Evolutionary conservation across 2,797 vertebrate genomes (phyloP), one percentile per base, ranked within the genome.

Genomic region (Siniperca obscura): DNA sequence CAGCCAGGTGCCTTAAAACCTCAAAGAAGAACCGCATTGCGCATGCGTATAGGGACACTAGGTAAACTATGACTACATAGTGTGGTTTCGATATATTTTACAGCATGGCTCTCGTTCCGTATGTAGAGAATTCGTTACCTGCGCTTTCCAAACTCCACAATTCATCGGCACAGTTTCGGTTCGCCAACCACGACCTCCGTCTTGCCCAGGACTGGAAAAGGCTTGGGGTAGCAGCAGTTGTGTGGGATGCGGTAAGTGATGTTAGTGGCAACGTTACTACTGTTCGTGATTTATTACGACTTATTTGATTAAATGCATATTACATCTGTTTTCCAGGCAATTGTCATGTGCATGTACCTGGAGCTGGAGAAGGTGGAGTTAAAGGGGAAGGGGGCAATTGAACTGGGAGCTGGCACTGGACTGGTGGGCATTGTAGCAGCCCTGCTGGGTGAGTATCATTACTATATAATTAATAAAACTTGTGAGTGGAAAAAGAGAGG

Each of bases 331-430:
- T 79, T 16, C 1, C 90, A 99, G 98, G 98, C 98, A 0, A 94
- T 99, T 1, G 97, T 98, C 59, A 92, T 99, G 86, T 97, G 97
- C 55, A 89, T 97, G 74, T 99, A 97, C 64, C 92, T 99, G 95
- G 98, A 99, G 94, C 90, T 95, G 83, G 97, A 95, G n/a, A 84
- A 87, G 7, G 85, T 98, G 87, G 94, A 97, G 70, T 80, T 99
- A 27, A 90, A 91, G 82, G 97, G 95, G 69, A 95, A 91, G 78
- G 85, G 81, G 62, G 96, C 90, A 0, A 96, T 99, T 70, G 98
- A 99, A 86, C 94, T 99, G 82, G 98, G 98, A 71, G 98, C 98
- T 17, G 98, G 98, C n/a, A 98, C 98, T 0, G 98, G 98, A 78
- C 92, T 99, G 82, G 96, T 98, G 82, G 97, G 98, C 87, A 99